phyloP scores from a whole-genome alignment of 2,113 vertebrate genomes.

The Passer montanus region DNA sequence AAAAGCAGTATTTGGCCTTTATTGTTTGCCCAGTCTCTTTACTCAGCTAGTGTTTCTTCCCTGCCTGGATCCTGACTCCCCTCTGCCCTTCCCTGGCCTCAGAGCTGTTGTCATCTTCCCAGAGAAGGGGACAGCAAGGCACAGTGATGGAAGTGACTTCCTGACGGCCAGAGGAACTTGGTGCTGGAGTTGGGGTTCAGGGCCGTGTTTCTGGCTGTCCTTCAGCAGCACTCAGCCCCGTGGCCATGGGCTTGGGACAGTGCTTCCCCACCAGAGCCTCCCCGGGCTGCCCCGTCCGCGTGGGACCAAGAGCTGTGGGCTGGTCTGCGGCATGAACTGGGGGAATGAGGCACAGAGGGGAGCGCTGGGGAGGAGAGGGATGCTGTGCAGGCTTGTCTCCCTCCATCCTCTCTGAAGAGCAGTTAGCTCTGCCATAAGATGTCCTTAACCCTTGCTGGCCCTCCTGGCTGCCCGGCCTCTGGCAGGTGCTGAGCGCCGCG shows the following conservation, averaged over 20 bases:
- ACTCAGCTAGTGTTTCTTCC: background rate
- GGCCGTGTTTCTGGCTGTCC: background rate
- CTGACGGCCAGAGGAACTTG: background rate
- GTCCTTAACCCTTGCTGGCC: conserved; percentile 28
- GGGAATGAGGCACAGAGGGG: background rate
- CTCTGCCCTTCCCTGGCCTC: background rate
- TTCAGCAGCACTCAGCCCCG: accelerated
- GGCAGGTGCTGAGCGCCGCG: conserved; percentile 28
- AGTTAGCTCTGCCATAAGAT: background rate
- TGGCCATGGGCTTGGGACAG: background rate
- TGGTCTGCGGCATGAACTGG: accelerated
- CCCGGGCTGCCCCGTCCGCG: accelerated
- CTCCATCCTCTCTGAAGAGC: background rate
- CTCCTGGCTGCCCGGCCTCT: background rate
- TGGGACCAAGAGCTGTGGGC: background rate
- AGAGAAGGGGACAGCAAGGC: background rate
- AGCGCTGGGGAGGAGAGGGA: background rate
- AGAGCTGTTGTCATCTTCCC: background rate
- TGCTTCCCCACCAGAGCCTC: background rate
- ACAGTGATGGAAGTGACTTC: accelerated
- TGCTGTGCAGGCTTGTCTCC: background rate
- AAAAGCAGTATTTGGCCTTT: background rate
- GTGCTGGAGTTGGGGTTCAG: background rate
- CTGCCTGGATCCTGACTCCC: background rate
- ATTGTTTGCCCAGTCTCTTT: background rate